These are phyloP conservation scores for Crocidura indochinensis DNA, from an alignment of 2,797 vertebrate species.

Conservation along the genomic window DNA sequence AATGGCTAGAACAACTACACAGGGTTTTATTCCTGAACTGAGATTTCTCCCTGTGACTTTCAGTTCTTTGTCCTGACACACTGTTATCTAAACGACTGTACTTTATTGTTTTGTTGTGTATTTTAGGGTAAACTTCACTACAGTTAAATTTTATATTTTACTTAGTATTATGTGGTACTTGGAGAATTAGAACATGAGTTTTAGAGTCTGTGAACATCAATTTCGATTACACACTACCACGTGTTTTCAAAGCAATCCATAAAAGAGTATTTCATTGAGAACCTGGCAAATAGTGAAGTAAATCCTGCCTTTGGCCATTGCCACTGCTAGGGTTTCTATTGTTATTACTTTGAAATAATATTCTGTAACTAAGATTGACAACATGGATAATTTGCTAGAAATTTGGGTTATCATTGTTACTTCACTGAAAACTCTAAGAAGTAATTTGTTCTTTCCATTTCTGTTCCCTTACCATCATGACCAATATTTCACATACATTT, in stretches of 20 bases:
- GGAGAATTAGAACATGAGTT: background rate
- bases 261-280: background rate
- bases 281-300: background rate
- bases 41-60: background rate
- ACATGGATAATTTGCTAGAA: background rate
- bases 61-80: background rate
- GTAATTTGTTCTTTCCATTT: background rate
- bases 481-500: background rate
- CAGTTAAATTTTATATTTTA: background rate
- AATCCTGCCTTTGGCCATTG: background rate
- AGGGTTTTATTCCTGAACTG: background rate
- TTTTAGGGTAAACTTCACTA: background rate
- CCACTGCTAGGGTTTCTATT: background rate
- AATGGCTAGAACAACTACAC: background rate
- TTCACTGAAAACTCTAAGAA: background rate
- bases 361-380: background rate
- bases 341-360: background rate
- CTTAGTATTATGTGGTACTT: background rate
- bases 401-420: background rate
- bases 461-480: background rate
- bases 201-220: background rate
- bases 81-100: background rate
- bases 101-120: background rate
- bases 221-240: background rate
- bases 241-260: background rate